Conservation (phyloP, 2,797 vertebrate genomes). For the Danionella dracula region DNA sequence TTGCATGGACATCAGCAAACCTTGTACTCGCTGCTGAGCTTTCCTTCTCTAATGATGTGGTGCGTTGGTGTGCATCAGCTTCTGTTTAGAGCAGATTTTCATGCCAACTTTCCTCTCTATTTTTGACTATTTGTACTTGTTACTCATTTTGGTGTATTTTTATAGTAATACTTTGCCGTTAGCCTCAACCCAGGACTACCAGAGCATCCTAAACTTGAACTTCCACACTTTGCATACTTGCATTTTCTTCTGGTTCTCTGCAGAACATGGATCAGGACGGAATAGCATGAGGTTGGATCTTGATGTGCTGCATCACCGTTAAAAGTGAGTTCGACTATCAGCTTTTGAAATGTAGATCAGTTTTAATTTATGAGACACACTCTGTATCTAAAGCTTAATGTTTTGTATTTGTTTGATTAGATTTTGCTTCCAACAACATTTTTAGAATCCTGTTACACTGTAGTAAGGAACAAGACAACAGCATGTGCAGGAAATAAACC, state of each 20-base stretch:
- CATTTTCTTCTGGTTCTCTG: neutral
- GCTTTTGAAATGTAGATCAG: neutral
- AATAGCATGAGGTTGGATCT: slow-evolving; percentile 33
- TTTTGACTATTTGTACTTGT: neutral
- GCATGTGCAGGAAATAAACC: no score
- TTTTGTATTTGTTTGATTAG: no score
- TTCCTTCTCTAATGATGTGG: slow-evolving; percentile 21
- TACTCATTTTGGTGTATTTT: neutral
- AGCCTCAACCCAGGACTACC: no score
- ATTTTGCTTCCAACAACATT: no score
- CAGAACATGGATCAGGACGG: slow-evolving; percentile 40
- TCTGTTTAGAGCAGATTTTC: slow-evolving; percentile 13
- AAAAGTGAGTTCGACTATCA: slow-evolving; percentile 21
- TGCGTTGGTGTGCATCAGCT: slow-evolving; percentile 17
- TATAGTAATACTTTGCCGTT: neutral
- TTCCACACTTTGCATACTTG: slow-evolving; percentile 4
- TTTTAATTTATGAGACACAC: no score
- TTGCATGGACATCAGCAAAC: slow-evolving; percentile 5
- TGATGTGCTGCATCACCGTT: slow-evolving; percentile 18
- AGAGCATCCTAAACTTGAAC: no score
- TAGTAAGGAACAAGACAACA: no score
- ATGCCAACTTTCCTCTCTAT: neutral
- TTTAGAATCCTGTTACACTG: no score
- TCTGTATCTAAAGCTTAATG: no score
- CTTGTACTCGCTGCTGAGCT: slow-evolving; percentile 23